These are phyloP conservation scores for Epizoanthus stellaris DNA, from an alignment of 92 coral and sea anemone genomes.

Conservation along the genomic window DNA sequence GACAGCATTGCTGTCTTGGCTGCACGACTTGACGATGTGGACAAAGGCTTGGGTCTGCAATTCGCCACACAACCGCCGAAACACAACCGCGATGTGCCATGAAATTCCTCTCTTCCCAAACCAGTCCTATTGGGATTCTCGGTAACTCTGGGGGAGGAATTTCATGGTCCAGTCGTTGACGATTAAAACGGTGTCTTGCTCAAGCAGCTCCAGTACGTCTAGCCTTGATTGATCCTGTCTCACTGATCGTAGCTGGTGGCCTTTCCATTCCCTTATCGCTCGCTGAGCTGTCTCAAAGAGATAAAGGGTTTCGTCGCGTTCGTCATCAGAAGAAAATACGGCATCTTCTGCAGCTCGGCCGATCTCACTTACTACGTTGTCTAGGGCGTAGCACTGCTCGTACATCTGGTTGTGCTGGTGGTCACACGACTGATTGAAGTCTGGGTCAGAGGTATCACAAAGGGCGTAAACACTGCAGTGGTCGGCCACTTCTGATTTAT, in stretches of 20 bases:
- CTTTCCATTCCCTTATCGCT: conserved; percentile 18
- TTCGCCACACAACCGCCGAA: not conserved
- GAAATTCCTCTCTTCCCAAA: conserved; percentile 46
- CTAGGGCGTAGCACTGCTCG: conserved; percentile 14
- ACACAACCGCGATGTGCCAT: conserved; percentile 44
- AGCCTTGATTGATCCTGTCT: conserved; percentile 29
- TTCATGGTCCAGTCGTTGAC: conserved; percentile 45
- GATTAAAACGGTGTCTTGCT: not conserved
- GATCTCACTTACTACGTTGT: not conserved
- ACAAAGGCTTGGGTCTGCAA: conserved; percentile 6
- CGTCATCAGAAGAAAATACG: not conserved
- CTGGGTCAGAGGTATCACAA: not conserved
- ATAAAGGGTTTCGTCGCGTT: conserved; percentile 8
- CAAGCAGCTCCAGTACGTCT: not conserved
- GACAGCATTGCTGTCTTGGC: conserved; percentile 27
- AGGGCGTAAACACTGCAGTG: conserved; percentile 20
- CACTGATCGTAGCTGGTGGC: conserved; percentile 19
- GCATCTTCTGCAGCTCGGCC: not conserved
- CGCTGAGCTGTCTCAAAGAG: conserved; percentile 1
- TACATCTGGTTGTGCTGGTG: conserved; percentile 22
- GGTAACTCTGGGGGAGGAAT: conserved; percentile 36
- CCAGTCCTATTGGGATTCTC: conserved; percentile 34
- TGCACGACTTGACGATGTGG: conserved; percentile 11
- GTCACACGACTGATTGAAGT: not conserved
- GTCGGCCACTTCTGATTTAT: conserved; percentile 23